These are phyloP conservation scores for Pseudonaja textilis DNA, from an alignment of 2,113 vertebrate genomes.

Conservation along the genomic window DNA sequence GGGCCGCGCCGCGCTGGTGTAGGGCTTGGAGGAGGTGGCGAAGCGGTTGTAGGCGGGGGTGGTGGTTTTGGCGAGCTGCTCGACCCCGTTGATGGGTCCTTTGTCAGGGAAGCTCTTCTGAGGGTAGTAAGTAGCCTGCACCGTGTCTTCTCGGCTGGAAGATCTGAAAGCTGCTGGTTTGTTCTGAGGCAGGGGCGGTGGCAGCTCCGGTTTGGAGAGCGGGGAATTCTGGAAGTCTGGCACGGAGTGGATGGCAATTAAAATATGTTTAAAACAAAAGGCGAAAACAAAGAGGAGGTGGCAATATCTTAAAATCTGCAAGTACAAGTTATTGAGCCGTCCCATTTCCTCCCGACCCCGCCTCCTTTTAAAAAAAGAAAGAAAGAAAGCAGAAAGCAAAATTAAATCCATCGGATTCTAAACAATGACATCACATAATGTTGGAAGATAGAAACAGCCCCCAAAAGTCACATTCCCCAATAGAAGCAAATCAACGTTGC, in stretches of 20 bases:
- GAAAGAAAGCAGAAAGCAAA: not conserved
- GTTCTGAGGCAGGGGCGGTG: constrained; percentile 65
- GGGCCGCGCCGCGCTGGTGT: constrained; percentile 81
- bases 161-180: constrained; percentile 79
- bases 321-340: not conserved
- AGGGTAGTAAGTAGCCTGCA: constrained; percentile 79
- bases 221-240: constrained; percentile 78
- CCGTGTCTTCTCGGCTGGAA: constrained; percentile 79
- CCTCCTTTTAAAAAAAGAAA: not conserved
- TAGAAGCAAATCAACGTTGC: no score
- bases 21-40: constrained; percentile 84
- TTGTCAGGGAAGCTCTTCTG: constrained; percentile 88
- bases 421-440: not conserved
- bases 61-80: constrained; percentile 70
- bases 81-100: constrained; percentile 78
- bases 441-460: no score
- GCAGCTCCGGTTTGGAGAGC: constrained; percentile 79
- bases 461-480: no score
- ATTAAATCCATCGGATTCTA: not conserved
- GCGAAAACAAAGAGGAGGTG: no score
- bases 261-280: not conserved
- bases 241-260: constrained; percentile 77
- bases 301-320: not conserved
- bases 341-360: not conserved
- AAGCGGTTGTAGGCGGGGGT: constrained; percentile 81